Base-by-base conservation (phyloP, 2,888 invertebrate species). In the Sylvicola cinctus region DNA sequence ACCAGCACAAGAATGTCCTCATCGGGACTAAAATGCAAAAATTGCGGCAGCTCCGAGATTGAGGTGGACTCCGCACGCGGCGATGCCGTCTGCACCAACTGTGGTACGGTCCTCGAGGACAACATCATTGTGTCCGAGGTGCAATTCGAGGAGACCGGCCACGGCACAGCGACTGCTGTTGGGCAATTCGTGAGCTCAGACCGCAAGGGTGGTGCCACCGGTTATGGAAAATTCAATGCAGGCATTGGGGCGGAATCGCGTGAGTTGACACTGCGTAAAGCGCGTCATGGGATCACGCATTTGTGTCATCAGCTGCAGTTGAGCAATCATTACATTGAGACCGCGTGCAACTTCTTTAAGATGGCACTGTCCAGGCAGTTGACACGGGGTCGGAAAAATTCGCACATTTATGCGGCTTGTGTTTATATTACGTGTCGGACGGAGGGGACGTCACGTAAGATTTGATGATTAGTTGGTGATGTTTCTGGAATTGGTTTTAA, bases 391-490 rank as follows among this genome's bases (percentile, higher is more conserved):
- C 65, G 98, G 25, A 83, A 79, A 44, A 78, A 83, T 41, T 71
- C 76, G 11, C 84, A 88, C 49, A 88, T 96, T 33, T 78, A 91
- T 49, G 95, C 95, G 23, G 93, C 96, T 16, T 98, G 96, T 56
- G 79, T 98, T 3, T 98, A 98, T 52, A 80, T 98, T 51, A 93
- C 93, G 1, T 96, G 96, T 49, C 68, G 96, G 41, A 81, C 84
- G 2, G 91, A 95, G 58, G 84, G 83, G 45, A 93, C 93, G 38
- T 77, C 88, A 43, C 93, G 85, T 85, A 79, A 73, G 73, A 67
- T 33, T 34, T 25, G 10, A 25, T 35, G n/a, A n/a, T 16, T 23
- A 15, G 13, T 38, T 45, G 48, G 50, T 48, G 58, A 61, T 58
- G 54, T 58, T 48, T 33, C 34, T 36, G 36, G 32, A n/a, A 14